A percentile compares a stretch with the other conserved stretches of the same genome.
Evolutionary conservation across 2,113 vertebrate genomes (phyloP).

Genomic region (Scortum barcoo): DNA sequence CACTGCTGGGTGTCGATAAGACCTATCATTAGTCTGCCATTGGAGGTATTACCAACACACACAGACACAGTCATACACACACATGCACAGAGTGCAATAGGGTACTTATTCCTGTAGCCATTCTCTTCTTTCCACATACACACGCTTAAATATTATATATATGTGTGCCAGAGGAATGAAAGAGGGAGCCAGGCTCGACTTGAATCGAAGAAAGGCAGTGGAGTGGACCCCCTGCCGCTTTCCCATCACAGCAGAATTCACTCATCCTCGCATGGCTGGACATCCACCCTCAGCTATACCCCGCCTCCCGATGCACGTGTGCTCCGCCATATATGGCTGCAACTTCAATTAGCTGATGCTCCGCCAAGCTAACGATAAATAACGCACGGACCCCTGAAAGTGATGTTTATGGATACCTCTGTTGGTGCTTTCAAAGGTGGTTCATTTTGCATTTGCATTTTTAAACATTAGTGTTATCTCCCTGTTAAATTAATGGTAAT

Average conservation of each 20-base stretch:
- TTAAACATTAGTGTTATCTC: not conserved
- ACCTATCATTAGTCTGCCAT: constrained; percentile 82
- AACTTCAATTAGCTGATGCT: constrained; percentile 12
- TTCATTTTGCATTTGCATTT: too few species aligned
- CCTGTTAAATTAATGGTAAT: not conserved
- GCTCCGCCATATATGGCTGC: constrained; percentile 3
- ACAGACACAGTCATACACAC: constrained; percentile 46
- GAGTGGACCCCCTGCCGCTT: constrained; percentile 64
- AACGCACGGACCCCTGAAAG: not conserved
- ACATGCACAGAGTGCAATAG: constrained; percentile 41
- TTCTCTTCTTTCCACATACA: constrained; percentile 49
- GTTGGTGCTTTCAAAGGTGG: too few species aligned
- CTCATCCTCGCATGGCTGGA: constrained; percentile 34
- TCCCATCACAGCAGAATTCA: constrained; percentile 68
- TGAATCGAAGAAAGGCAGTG: constrained; percentile 70
- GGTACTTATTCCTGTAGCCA: constrained; percentile 59
- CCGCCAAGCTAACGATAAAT: not conserved
- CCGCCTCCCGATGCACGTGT: constrained; percentile 9
- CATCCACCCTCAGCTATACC: constrained; percentile 22
- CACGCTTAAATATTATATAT: constrained; percentile 57
- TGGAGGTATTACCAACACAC: constrained; percentile 77
- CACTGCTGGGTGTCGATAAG: constrained; percentile 83
- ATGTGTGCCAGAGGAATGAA: constrained; percentile 56
- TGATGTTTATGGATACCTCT: not conserved
- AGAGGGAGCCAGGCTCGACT: constrained; percentile 61